Evolutionary conservation across 2,888 invertebrate genomes (phyloP), one percentile per base, ranked within the genome.

Genomic region (Euplagia quadripunctaria): DNA sequence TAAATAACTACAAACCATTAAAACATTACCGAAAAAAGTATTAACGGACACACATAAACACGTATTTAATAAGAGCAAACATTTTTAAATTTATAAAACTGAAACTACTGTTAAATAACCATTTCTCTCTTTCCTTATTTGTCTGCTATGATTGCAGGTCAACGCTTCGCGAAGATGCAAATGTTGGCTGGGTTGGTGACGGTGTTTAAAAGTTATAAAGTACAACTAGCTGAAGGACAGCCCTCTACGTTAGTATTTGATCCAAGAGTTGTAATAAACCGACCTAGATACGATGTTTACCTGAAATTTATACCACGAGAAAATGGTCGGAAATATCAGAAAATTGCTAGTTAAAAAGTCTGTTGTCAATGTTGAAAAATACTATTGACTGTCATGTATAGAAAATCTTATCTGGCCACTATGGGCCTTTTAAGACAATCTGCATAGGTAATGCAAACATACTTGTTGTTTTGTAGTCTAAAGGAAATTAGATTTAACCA

Each of bases 141-240:
- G 3, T 61, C 31, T 42, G 4, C n/a, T 65, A 65, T 73, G 42
- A 68, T 74, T 66, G 9, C 71, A 84, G 84, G 85, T 6, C 84
- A 86, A 83, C 82, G 90, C 6, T 90, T 91, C 31, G 90, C 88
- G 0, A 88, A 86, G 74, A 91, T 91, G 90, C 90, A 90, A 73
- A 87, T 90, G 83, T 55, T 89, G 20, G 84, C 90, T 0, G 90
- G 89, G 0, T 74, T 91, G 31, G 76, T 91, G 68, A 88, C 90
- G 0, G 66, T 91, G 20, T 71, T 91, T 73, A 90, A 84, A 77
- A 88, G 87, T 64, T 91, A 88, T 72, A 79, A 80, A 0, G 51
- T 90, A 20, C 82, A 86, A 51, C 65, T 89, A 17, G 85, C 87
- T 0, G 83, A 80, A 0, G 86, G 79, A 5, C 89, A 83, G 82